A percentile compares a stretch with the other conserved stretches of the same genome.
phyloP scores from a whole-genome alignment of 2,797 vertebrate genomes.

The Salarias fasciatus region DNA sequence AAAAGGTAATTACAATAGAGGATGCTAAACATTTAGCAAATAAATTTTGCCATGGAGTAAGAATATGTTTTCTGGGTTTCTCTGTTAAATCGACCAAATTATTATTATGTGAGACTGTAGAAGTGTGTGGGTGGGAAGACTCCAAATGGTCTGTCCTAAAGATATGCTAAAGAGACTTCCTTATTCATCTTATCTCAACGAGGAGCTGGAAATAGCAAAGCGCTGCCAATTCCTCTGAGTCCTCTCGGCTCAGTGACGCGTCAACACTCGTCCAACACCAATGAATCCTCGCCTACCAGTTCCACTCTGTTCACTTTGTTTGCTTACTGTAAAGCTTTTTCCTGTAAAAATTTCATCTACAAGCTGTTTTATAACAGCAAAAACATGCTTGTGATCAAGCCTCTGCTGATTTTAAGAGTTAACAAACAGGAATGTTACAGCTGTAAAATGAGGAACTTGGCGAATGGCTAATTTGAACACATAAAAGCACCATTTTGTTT shows the following conservation, averaged over 20 bases:
- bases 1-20: slow-evolving; percentile 17
- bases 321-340: slow-evolving; percentile 8
- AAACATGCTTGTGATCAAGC: slow-evolving; percentile 5
- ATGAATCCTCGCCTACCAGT: slow-evolving; percentile 13
- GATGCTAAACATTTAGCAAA: slow-evolving; percentile 29
- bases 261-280: slow-evolving; percentile 62
- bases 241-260: slow-evolving; percentile 48
- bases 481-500: neutral
- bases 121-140: slow-evolving; percentile 49
- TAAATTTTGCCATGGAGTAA: slow-evolving; percentile 6
- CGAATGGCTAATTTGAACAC: neutral
- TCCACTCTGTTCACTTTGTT: slow-evolving; percentile 33
- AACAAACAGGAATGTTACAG: neutral
- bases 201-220: slow-evolving; percentile 76
- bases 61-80: slow-evolving; percentile 4
- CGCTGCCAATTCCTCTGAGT: slow-evolving; percentile 33
- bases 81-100: slow-evolving; percentile 26
- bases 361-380: neutral
- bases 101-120: slow-evolving; percentile 18
- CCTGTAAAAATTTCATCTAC: neutral
- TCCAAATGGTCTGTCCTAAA: slow-evolving; percentile 57
- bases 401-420: neutral
- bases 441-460: neutral
- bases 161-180: slow-evolving; percentile 62
- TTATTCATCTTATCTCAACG: slow-evolving; percentile 75